Base-by-base conservation (phyloP, 2,888 invertebrate genomes). In the Nephrotoma flavescens region DNA sequence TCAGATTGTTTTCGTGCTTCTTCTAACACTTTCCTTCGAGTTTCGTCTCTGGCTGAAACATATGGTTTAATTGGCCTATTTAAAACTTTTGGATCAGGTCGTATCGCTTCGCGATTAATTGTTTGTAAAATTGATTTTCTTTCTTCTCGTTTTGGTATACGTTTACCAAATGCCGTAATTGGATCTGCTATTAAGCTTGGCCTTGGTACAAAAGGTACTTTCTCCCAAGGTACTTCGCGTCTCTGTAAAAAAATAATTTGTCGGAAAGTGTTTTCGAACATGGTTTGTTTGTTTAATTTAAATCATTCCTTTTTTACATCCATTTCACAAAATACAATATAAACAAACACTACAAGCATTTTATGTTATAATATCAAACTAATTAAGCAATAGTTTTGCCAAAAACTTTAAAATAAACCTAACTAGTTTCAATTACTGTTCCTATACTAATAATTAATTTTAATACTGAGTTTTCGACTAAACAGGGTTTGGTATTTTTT, bases 181-280 rank as follows among this genome's bases (percentile, higher is more conserved):
- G 96, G 96, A 91, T 96, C 96, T 89, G 96, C 94, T 89, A 97
- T 95, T 92, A 96, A 94, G 90, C 96, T 96, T 90, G 97, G 97
- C 89, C 97, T 94, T 89, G 97, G 96, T 90, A 97, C 96, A 92
- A 94, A 95, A 90, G 97, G 97, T 92, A 96, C 95, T 94, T 96
- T 96, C 92, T 96, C 96, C 97, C 97, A 97, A 90, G 96, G 96
- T 90, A 96, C 95, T 92, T 93, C 92, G 91, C 94, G 94, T 92
- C 94, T 95, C 95, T 96, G 95, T 92, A 95, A 95, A 92, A 84
- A 84, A 84, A 84, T 84, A 84, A 84, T 84, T 41, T n/a, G 41
- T 84, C 84, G 84, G 84, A 84, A 42, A 84, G 41, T 42, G 41
- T 71, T 71, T 52, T 71, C 71, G 19, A 71, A 71, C 31, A 31